phyloP scores from a whole-genome alignment of 2,113 vertebrate species.

The Hippopotamus amphibius region DNA sequence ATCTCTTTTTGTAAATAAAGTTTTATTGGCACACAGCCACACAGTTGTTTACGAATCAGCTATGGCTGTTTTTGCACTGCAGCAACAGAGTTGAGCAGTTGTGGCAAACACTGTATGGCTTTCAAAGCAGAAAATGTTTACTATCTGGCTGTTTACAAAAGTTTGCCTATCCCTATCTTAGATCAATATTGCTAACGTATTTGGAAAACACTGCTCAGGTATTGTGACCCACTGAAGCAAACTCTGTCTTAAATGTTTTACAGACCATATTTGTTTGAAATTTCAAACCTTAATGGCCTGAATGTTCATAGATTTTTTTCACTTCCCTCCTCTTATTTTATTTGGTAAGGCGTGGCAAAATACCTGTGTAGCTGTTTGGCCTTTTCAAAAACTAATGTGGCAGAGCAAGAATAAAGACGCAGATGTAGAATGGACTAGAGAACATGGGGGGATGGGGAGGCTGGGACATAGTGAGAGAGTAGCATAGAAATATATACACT shows the following conservation, averaged over 20 bases:
- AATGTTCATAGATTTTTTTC: not conserved
- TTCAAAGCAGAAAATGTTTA: constrained; percentile 14
- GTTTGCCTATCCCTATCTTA: not conserved
- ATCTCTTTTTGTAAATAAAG: not conserved
- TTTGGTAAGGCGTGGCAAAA: not conserved
- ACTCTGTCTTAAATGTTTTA: not conserved
- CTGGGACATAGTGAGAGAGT: too few relatives aligned
- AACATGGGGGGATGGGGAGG: too few relatives aligned
- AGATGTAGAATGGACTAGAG: too few relatives aligned
- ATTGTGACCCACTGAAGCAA: not conserved
- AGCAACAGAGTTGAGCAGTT: not conserved
- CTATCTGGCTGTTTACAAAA: not conserved
- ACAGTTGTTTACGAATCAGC: not conserved
- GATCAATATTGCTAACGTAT: not conserved
- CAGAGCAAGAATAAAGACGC: too few relatives aligned
- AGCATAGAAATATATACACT: too few relatives aligned
- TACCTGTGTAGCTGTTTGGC: not conserved
- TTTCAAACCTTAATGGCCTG: not conserved
- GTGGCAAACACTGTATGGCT: not conserved
- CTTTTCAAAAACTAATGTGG: not conserved
- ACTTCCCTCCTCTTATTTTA: not conserved
- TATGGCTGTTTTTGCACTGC: not conserved
- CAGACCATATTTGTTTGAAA: not conserved
- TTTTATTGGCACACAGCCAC: not conserved
- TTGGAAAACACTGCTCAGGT: not conserved